These are phyloP conservation scores for Alligator mississippiensis DNA, from an alignment of 2,113 vertebrate genomes.

Conservation along the genomic window DNA sequence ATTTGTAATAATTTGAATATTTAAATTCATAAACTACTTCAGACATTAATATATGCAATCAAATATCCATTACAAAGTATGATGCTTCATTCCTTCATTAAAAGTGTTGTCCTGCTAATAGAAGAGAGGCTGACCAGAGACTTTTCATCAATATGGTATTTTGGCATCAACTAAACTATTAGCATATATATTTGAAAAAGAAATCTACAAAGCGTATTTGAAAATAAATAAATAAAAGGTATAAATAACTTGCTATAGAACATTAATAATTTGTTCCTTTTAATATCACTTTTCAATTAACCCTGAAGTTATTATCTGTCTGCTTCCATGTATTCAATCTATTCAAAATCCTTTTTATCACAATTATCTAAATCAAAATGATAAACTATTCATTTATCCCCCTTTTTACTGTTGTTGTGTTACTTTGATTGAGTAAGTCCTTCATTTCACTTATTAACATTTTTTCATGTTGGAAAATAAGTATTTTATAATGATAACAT, in stretches of 20 bases:
- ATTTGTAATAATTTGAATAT: not conserved
- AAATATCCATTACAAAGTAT: not conserved
- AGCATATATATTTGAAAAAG: not conserved
- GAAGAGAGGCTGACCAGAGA: not conserved
- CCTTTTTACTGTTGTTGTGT: not conserved
- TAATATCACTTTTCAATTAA: not conserved
- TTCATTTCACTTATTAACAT: not conserved
- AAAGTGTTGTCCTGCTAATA: not conserved
- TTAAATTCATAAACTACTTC: not conserved
- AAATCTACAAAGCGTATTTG: not conserved
- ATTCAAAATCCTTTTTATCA: not conserved
- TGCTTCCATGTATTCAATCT: not conserved
- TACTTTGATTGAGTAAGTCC: not conserved
- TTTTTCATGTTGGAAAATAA: not conserved
- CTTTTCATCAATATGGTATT: not conserved
- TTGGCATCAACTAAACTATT: not conserved
- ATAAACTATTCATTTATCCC: not conserved
- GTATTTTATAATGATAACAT: not conserved
- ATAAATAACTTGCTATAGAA: not conserved
- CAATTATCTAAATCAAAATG: not conserved
- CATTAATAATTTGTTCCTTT: fast-evolving
- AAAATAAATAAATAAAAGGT: not conserved
- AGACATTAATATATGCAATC: not conserved
- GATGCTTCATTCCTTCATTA: not conserved
- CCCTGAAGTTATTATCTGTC: not conserved